Percentiles rank a stretch among this genome's conserved stretches.
Evolutionary conservation across 23 tunicate species (phyloP).

Genomic region (Halocynthia roretzi): DNA sequence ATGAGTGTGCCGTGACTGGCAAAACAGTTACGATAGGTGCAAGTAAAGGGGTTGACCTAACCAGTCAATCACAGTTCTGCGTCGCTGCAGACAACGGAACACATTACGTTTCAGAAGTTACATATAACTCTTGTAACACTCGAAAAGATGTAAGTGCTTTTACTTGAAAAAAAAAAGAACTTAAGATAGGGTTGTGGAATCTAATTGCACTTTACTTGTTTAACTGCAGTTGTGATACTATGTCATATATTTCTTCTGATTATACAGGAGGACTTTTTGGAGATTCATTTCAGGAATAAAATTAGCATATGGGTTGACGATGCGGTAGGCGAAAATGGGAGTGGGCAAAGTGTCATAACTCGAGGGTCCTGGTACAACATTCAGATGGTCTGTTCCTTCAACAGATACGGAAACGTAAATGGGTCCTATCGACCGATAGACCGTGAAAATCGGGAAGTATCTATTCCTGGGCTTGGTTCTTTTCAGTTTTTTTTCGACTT

Average conservation of each 20-base stretch:
- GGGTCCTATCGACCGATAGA: constrained; percentile 54
- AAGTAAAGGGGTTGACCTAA: neutral
- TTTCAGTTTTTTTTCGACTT: constrained; percentile 76
- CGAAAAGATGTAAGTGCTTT: constrained; percentile 13
- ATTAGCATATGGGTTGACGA: constrained; percentile 51
- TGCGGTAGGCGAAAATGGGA: constrained; percentile 13
- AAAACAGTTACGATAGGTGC: neutral
- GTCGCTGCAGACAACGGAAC: constrained; percentile 1
- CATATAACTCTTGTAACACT: neutral
- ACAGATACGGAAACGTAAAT: constrained; percentile 45
- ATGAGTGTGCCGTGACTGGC: constrained; percentile 2
- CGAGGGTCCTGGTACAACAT: constrained; percentile 60
- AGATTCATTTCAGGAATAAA: constrained; percentile 38
- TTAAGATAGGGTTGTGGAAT: neutral
- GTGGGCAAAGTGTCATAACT: constrained; percentile 41
- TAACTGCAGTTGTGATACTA: no score
- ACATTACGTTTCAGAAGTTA: neutral
- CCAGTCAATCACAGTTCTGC: neutral
- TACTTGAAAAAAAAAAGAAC: neutral
- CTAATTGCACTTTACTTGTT: no score
- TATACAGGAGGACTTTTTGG: constrained; percentile 63
- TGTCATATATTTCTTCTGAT: neutral
- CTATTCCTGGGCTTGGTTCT: constrained; percentile 74
- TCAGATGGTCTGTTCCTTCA: constrained; percentile 48
- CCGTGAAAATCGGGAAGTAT: constrained; percentile 27